These are phyloP conservation scores for Patella vulgata DNA, from an alignment of 1,140 invertebrate species.

Conservation along the genomic window DNA sequence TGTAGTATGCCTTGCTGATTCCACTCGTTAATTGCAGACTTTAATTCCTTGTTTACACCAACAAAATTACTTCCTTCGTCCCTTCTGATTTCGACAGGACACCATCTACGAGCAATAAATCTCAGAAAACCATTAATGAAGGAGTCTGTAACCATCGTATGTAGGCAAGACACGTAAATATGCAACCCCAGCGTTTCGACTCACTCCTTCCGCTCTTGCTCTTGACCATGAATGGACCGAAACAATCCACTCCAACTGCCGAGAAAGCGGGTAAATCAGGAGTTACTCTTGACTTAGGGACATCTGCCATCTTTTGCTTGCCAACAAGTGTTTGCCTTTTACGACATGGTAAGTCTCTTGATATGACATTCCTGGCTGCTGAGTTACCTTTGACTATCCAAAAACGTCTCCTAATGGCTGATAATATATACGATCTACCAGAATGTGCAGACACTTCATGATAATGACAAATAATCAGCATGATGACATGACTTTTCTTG, in stretches of 20 bases:
- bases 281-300: no score
- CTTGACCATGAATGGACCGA: no score
- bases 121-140: conserved; percentile 29
- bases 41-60: conserved; percentile 12
- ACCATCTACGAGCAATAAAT: conserved; percentile 27
- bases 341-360: conserved; percentile 26
- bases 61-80: conserved; percentile 32
- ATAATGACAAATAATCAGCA: conserved; percentile 17
- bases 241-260: no score
- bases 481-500: conserved; percentile 15
- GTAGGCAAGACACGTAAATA: conserved; percentile 39
- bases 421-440: conserved; percentile 29
- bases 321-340: conserved; percentile 11
- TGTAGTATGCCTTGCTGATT: conserved; percentile 22
- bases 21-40: conserved; percentile 8
- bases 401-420: conserved; percentile 22
- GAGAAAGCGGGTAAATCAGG: no score
- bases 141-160: conserved; percentile 30
- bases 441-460: conserved; percentile 24
- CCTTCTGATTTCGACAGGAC: conserved; percentile 11
- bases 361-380: conserved; percentile 13
- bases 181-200: conserved; percentile 37
- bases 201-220: conserved; percentile 25
- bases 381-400: conserved; percentile 27
- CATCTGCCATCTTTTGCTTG: conserved; percentile 32